Conservation (phyloP, 2,888 invertebrate species). For the Microlaimidae sp. region DNA sequence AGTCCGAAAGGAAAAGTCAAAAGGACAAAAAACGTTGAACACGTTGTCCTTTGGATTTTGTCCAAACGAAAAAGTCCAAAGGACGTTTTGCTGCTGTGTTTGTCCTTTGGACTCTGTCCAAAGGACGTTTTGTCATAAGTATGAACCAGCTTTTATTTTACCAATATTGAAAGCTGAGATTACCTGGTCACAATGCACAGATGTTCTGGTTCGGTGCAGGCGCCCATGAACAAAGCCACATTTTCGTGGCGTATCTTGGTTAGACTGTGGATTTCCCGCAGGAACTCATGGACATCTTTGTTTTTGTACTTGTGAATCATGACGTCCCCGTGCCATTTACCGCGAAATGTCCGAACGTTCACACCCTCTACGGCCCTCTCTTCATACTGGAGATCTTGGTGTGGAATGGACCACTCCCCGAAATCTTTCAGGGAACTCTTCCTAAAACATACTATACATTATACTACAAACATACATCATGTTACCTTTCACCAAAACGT, state of each 20-base stretch:
- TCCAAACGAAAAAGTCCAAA: too few species aligned
- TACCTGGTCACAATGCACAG: constrained; percentile 39
- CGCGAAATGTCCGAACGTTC: constrained; percentile 31
- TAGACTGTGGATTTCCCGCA: constrained; percentile 33
- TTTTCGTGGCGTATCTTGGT: constrained; percentile 40
- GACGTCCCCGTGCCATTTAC: constrained; percentile 40
- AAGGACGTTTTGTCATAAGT: too few species aligned
- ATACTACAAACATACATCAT: too few species aligned
- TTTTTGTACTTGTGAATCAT: constrained; percentile 35
- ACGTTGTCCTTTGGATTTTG: too few species aligned
- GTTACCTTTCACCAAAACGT: too few species aligned
- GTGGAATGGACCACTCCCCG: constrained; percentile 37
- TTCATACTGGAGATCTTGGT: constrained; percentile 32
- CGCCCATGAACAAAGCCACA: constrained; percentile 41
- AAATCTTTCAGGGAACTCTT: constrained; percentile 18
- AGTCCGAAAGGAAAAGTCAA: neutral
- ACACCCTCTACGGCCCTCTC: constrained; percentile 32
- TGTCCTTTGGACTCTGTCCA: too few species aligned
- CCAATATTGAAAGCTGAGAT: too few species aligned
- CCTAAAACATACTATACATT: too few species aligned
- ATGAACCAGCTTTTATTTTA: too few species aligned
- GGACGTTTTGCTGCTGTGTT: too few species aligned
- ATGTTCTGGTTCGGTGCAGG: constrained; percentile 36
- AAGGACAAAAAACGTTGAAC: constrained; percentile 14
- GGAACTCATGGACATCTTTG: neutral